phyloP scores from a whole-genome alignment of 2,113 vertebrate species.

The Telmatochromis sp. region DNA sequence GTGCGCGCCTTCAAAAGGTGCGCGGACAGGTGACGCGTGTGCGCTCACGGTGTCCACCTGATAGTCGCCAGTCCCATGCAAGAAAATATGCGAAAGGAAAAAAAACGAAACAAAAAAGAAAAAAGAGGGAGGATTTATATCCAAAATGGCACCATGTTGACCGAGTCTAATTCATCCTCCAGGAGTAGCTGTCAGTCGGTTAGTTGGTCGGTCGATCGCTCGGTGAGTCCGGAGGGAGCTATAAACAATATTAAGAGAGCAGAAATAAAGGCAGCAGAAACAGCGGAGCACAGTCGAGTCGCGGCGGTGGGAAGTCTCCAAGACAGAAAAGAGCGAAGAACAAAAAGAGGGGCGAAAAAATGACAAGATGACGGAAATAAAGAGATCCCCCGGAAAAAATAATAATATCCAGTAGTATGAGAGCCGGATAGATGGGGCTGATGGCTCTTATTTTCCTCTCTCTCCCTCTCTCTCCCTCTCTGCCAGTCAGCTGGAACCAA shows the following conservation, averaged over 20 bases:
- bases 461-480: conserved; percentile 26
- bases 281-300: neutral
- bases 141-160: conserved; percentile 45
- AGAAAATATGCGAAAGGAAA: neutral
- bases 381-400: conserved; percentile 43
- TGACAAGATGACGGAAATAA: conserved; percentile 35
- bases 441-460: conserved; percentile 51
- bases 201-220: neutral
- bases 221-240: neutral
- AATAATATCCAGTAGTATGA: conserved; percentile 56
- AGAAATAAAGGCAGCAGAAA: neutral
- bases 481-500: conserved; percentile 75
- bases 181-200: conserved; percentile 16
- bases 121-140: conserved; percentile 10
- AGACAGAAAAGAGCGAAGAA: neutral
- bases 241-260: neutral
- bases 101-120: neutral
- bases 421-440: conserved; percentile 45
- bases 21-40: conserved; percentile 26
- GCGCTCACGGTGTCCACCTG: conserved; percentile 25
- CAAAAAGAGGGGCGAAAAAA: neutral
- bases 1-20: conserved; percentile 33
- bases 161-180: conserved; percentile 31
- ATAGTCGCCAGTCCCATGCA: conserved; percentile 17
- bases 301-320: neutral